Conservation (phyloP, 2,888 invertebrate species). For the Gibbula magus region DNA sequence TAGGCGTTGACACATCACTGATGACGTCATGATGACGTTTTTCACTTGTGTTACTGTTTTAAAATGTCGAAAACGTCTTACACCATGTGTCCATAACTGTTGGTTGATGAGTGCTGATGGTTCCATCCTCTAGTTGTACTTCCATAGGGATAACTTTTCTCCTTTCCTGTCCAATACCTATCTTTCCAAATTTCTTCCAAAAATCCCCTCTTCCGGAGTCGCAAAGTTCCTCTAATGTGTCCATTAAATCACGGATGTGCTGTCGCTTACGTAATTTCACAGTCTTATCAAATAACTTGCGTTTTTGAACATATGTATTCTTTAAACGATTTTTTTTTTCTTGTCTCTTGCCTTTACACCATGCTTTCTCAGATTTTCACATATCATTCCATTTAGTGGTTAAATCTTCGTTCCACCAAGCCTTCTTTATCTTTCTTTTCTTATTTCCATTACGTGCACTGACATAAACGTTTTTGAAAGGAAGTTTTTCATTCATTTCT, state of each 20-base stretch:
- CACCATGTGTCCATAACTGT: background rate
- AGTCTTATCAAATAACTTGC: background rate
- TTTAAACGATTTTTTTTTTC: background rate
- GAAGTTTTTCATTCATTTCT: background rate
- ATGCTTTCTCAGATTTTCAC: background rate
- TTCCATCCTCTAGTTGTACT: background rate
- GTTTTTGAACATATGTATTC: background rate
- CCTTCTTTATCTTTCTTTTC: background rate
- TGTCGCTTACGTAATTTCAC: background rate
- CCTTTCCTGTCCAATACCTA: background rate
- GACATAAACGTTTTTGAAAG: background rate
- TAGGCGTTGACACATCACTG: background rate
- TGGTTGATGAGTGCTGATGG: background rate
- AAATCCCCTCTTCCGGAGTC: background rate
- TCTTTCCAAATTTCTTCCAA: background rate
- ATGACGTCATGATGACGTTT: background rate
- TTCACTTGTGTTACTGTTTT: background rate
- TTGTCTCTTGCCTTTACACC: background rate
- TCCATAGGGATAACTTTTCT: background rate
- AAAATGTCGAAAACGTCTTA: background rate
- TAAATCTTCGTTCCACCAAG: background rate
- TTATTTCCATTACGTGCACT: background rate
- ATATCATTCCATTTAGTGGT: background rate
- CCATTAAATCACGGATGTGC: background rate
- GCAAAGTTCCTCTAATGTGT: background rate